Percentiles rank a stretch among this genome's conserved stretches.
Evolutionary conservation across 2,113 vertebrate species (phyloP).

Genomic region (Caranx ignobilis): DNA sequence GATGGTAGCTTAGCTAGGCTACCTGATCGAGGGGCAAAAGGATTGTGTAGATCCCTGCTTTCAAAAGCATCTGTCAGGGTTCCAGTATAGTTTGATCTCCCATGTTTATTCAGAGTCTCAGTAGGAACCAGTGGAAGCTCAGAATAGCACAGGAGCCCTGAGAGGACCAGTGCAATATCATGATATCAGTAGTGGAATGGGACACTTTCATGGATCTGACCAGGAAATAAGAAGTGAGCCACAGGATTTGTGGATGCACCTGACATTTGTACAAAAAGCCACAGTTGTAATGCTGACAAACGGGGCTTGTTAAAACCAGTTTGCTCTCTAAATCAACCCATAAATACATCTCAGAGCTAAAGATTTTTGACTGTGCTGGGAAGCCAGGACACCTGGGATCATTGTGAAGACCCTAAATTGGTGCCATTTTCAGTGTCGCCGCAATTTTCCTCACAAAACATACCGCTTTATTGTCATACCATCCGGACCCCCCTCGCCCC

Average conservation of each 20-base stretch:
- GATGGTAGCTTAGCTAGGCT: too few species aligned
- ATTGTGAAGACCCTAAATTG: constrained; percentile 21
- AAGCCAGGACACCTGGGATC: constrained; percentile 16
- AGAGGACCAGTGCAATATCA: not conserved
- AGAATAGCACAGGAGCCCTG: constrained; percentile 1
- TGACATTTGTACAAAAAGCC: constrained; percentile 13
- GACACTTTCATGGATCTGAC: not conserved
- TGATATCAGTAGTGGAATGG: not conserved
- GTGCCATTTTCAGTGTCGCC: constrained; percentile 25
- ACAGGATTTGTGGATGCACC: not conserved
- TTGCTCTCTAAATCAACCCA: constrained; percentile 13
- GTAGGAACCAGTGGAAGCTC: constrained; percentile 8
- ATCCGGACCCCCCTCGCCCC: constrained; percentile 26
- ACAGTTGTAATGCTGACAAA: not conserved
- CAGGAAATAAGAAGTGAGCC: constrained; percentile 7
- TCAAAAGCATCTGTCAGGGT: not conserved
- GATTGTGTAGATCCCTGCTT: not conserved
- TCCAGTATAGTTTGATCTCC: not conserved
- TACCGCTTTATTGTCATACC: constrained; percentile 33
- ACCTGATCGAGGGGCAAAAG: constrained; percentile 4
- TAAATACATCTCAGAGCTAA: constrained; percentile 25
- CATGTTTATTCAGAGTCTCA: not conserved
- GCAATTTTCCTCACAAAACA: constrained; percentile 26
- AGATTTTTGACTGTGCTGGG: constrained; percentile 28
- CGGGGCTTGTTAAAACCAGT: constrained; percentile 12